These are phyloP conservation scores for Drosophila melanogaster DNA, from an alignment of 1,140 invertebrate genomes.

Conservation along the genomic window DNA sequence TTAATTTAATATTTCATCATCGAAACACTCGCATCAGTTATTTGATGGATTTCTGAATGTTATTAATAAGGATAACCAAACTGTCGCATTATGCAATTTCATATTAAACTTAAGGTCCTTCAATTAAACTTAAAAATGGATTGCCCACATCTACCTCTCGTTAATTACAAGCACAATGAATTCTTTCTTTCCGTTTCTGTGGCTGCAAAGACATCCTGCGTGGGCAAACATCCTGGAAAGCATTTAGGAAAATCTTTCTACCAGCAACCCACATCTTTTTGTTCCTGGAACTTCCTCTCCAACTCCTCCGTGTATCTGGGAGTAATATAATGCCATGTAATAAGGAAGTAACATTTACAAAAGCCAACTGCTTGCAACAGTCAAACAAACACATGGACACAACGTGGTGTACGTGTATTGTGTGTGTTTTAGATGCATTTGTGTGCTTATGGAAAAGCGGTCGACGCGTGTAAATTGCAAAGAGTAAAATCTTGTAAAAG, in stretches of 20 bases:
- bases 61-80: too few species aligned
- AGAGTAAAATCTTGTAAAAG: constrained; percentile 81
- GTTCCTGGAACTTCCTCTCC: background rate
- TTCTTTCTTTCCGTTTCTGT: constrained; percentile 27
- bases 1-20: too few species aligned
- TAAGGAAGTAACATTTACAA: constrained; percentile 81
- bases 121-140: constrained; percentile 3
- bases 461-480: constrained; percentile 79
- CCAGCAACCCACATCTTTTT: background rate
- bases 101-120: background rate
- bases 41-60: too few species aligned
- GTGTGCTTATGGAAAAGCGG: constrained; percentile 53
- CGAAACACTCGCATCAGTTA: too few species aligned
- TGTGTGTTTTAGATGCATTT: constrained; percentile 27
- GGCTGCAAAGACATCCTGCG: constrained; percentile 35
- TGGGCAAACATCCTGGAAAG: constrained; percentile 43
- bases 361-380: constrained; percentile 74
- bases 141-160: constrained; percentile 5
- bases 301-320: constrained; percentile 25
- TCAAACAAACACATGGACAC: constrained; percentile 23
- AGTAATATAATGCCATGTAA: constrained; percentile 65
- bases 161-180: constrained; percentile 29
- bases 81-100: background rate
- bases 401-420: background rate
- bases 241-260: constrained; percentile 30